phyloP scores from a whole-genome alignment of 2,113 vertebrate species.

The Manacus vitellinus region DNA sequence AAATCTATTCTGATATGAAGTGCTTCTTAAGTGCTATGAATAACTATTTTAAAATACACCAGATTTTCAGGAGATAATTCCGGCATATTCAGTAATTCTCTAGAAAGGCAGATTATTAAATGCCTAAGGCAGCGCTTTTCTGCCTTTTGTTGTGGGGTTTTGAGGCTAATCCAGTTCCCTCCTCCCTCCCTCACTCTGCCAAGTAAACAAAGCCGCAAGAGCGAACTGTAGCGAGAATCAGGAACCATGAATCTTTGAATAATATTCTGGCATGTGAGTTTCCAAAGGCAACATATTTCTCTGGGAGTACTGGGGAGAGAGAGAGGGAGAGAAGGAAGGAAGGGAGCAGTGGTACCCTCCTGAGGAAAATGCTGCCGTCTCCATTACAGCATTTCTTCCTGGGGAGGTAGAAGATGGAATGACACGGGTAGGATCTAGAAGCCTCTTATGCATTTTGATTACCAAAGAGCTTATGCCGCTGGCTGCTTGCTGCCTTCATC shows the following conservation, averaged over 20 bases:
- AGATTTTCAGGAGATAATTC: not conserved
- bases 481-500: not conserved
- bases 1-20: not conserved
- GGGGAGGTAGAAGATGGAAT: not conserved
- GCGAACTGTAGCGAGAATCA: not conserved
- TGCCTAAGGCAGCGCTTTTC: not conserved
- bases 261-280: not conserved
- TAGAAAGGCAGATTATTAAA: conserved; percentile 7
- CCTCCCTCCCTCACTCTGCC: conserved; percentile 3
- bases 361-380: accelerated
- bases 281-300: not conserved
- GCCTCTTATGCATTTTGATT: not conserved
- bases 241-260: not conserved
- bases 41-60: not conserved
- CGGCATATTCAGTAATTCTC: not conserved
- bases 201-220: not conserved
- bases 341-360: not conserved
- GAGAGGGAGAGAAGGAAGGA: not conserved
- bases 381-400: not conserved
- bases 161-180: conserved; percentile 12
- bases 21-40: not conserved
- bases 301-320: not conserved
- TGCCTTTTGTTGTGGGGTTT: conserved; percentile 13
- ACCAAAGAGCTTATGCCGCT: not conserved
- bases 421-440: not conserved